Evolutionary conservation across 2,113 vertebrate genomes (phyloP).

Genomic region (Aphyosemion australe): DNA sequence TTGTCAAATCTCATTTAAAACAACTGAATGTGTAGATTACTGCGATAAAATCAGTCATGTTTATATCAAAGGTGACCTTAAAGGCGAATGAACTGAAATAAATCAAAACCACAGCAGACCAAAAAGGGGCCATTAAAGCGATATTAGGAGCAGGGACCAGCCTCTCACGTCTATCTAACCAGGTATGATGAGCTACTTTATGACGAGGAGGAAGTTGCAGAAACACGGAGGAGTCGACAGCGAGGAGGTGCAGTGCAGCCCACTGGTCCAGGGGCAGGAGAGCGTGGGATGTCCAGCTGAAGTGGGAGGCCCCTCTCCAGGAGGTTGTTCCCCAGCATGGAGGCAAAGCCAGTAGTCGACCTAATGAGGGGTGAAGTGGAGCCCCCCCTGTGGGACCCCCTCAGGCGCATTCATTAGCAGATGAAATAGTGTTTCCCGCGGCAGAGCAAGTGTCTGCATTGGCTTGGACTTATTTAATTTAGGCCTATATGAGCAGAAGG

Average conservation of each 20-base stretch:
- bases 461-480: constrained; percentile 80
- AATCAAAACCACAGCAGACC: constrained; percentile 54
- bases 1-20: constrained; percentile 19
- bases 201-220: constrained; percentile 18
- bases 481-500: constrained; percentile 58
- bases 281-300: constrained; percentile 63
- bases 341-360: constrained; percentile 69
- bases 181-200: constrained; percentile 37
- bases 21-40: constrained; percentile 24
- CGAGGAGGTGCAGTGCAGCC: constrained; percentile 35
- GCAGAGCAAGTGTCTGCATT: constrained; percentile 68
- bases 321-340: constrained; percentile 75
- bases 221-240: constrained; percentile 8
- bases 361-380: constrained; percentile 83
- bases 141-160: constrained; percentile 60
- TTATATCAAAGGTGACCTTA: constrained; percentile 52
- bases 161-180: constrained; percentile 53
- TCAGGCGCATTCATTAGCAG: constrained; percentile 83
- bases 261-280: constrained; percentile 58
- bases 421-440: constrained; percentile 81
- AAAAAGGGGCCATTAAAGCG: constrained; percentile 71
- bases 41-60: constrained; percentile 19
- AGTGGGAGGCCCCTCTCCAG: constrained; percentile 68
- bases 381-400: constrained; percentile 77
- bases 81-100: constrained; percentile 51